Percentiles rank a stretch among this genome's conserved stretches.
These are phyloP conservation scores for Anagyrus pseudococci DNA, from an alignment of 2,888 invertebrate species.

Conservation along the genomic window DNA sequence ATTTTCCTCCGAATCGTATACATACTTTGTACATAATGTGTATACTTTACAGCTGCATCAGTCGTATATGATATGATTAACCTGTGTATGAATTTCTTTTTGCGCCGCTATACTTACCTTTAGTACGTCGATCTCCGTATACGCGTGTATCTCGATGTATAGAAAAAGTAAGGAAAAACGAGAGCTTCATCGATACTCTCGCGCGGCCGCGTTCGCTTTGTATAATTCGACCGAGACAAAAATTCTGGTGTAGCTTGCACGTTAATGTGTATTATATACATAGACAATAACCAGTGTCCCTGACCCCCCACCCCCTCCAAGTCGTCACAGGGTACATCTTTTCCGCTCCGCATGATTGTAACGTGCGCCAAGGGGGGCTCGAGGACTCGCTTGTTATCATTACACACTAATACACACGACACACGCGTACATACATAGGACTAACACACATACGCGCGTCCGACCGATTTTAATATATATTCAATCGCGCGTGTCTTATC, in stretches of 20 bases:
- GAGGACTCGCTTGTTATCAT: neutral
- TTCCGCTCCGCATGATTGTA: neutral
- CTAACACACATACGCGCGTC: too few relatives aligned
- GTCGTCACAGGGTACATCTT: slow-evolving; percentile 37
- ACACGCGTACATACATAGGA: too few relatives aligned
- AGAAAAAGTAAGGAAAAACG: neutral
- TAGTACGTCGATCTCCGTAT: too few relatives aligned
- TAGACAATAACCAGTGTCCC: slow-evolving; percentile 50
- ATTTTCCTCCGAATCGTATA: too few relatives aligned
- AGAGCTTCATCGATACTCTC: neutral
- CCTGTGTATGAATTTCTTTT: too few relatives aligned
- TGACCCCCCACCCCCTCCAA: too few relatives aligned
- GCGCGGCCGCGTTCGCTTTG: too few relatives aligned
- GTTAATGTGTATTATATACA: slow-evolving; percentile 46
- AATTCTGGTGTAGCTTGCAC: slow-evolving; percentile 38
- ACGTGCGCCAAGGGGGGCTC: too few relatives aligned
- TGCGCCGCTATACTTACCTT: too few relatives aligned
- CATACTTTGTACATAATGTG: neutral
- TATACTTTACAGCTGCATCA: neutral
- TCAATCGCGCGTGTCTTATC: too few relatives aligned
- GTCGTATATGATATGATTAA: too few relatives aligned
- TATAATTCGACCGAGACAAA: neutral
- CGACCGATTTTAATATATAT: neutral
- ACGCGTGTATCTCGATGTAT: too few relatives aligned
- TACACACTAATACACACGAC: neutral